Evolutionary conservation across 2,113 vertebrate genomes (phyloP).

Genomic region (Amphilophus citrinellus): DNA sequence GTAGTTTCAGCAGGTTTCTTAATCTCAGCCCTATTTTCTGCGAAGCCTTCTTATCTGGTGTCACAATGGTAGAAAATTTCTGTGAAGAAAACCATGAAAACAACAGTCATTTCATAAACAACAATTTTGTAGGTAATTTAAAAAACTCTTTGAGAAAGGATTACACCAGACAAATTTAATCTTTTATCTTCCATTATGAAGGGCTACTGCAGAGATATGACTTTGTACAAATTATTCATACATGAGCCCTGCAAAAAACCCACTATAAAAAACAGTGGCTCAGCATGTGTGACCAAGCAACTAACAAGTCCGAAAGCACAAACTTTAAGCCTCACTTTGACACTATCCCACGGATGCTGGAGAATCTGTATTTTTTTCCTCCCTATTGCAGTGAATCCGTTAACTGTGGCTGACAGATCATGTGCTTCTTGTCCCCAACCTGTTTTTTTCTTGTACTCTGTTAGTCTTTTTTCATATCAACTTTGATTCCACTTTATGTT

Average conservation of each 20-base stretch:
- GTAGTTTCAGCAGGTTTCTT: constrained; percentile 96
- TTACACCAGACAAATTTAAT: background rate
- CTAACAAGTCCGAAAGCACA: background rate
- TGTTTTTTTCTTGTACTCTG: too few relatives aligned
- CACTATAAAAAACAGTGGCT: too few relatives aligned
- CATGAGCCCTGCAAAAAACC: background rate
- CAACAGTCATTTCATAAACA: background rate
- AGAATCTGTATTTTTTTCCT: too few relatives aligned
- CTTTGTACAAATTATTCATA: background rate
- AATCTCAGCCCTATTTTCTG: constrained; percentile 97
- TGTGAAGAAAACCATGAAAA: constrained; percentile 60
- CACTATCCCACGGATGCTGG: too few relatives aligned
- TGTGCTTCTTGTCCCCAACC: too few relatives aligned
- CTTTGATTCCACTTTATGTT: too few relatives aligned
- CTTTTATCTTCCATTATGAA: background rate
- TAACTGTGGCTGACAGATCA: too few relatives aligned
- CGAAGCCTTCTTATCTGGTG: constrained; percentile 94
- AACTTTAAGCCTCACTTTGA: background rate
- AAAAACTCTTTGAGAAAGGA: background rate
- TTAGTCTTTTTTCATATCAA: too few relatives aligned
- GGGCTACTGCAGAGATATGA: background rate
- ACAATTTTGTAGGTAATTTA: background rate
- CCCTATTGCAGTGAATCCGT: too few relatives aligned
- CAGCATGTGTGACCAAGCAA: too few relatives aligned
- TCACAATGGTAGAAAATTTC: constrained; percentile 92